Evolutionary conservation across 2,113 vertebrate species (phyloP).

Genomic region (Cyrtonyx montezumae): DNA sequence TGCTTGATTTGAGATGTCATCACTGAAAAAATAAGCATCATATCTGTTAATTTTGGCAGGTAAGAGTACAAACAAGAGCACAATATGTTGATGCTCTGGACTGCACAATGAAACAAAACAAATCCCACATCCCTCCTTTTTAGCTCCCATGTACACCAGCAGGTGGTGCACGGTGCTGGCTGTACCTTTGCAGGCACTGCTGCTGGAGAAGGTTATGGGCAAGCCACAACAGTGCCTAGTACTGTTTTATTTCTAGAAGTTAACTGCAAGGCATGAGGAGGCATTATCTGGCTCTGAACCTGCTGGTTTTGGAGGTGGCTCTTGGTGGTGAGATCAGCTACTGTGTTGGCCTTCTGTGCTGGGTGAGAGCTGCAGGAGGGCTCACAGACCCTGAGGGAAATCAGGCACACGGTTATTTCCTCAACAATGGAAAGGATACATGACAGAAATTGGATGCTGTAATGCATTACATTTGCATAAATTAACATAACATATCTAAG

Average conservation of each 20-base stretch:
- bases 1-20: background rate
- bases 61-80: background rate
- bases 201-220: background rate
- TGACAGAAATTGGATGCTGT: background rate
- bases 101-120: background rate
- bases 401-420: background rate
- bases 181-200: background rate
- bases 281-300: background rate
- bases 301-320: background rate
- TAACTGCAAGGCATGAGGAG: background rate
- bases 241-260: background rate
- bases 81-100: background rate
- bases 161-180: background rate
- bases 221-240: background rate
- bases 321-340: background rate
- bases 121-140: background rate
- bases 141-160: background rate
- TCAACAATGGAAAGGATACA: background rate
- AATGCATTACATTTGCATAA: background rate
- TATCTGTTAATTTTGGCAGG: slow-evolving; percentile 38
- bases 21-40: background rate
- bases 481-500: background rate
- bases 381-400: background rate
- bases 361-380: background rate
- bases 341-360: background rate